phyloP scores from a whole-genome alignment of 2,113 vertebrate genomes.

The Brienomyrus brachyistius region DNA sequence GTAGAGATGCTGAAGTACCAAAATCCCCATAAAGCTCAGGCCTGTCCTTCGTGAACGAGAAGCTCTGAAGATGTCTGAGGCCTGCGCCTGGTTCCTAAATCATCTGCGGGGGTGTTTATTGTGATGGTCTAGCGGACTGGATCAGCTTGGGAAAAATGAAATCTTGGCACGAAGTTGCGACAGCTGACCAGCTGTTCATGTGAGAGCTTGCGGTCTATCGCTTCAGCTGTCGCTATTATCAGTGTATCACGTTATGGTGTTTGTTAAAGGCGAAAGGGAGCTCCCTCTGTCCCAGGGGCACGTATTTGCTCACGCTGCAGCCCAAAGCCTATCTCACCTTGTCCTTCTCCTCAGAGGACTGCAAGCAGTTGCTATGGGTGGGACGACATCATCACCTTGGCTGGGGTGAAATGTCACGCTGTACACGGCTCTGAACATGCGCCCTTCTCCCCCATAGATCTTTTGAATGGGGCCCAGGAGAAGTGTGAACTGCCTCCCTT shows the following conservation, averaged over 20 bases:
- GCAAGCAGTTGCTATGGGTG: background rate
- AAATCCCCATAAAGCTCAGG: background rate
- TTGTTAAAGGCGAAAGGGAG: background rate
- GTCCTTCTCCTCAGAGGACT: background rate
- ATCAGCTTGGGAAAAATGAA: background rate
- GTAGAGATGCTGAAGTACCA: background rate
- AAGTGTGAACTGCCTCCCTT: constrained; percentile 19
- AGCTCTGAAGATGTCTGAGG: background rate
- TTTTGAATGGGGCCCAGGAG: constrained; percentile 21
- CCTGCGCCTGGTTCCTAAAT: background rate
- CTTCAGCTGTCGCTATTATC: background rate
- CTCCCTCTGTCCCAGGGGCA: background rate
- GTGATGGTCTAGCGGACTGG: background rate
- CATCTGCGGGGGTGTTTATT: background rate
- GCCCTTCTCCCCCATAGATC: background rate
- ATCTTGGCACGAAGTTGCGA: background rate
- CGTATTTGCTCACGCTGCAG: background rate
- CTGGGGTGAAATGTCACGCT: background rate
- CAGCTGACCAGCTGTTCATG: background rate
- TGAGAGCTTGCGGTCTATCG: background rate
- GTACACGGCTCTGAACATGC: background rate
- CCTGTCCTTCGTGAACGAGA: background rate
- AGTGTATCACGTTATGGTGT: background rate
- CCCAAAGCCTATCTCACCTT: background rate
- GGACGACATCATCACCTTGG: background rate